These are phyloP conservation scores for Mycalesis mineus DNA, from an alignment of 2,888 invertebrate species.

Conservation along the genomic window DNA sequence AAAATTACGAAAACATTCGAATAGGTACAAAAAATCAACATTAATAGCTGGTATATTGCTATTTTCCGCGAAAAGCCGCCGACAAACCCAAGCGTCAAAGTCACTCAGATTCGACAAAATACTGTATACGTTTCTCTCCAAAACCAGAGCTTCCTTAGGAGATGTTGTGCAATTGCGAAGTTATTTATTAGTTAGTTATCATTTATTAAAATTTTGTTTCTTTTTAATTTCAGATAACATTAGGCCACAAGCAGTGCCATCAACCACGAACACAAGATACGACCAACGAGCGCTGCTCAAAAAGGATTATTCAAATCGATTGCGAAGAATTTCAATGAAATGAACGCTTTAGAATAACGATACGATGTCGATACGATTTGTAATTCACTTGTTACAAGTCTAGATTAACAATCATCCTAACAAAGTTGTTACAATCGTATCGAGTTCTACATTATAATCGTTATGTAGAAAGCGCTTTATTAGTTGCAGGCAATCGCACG, in stretches of 20 bases:
- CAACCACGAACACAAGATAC: constrained; percentile 24
- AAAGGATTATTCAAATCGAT: neutral
- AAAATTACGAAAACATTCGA: no score
- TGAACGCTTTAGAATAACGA: neutral
- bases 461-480: constrained; percentile 1
- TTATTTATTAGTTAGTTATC: no score
- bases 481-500: constrained; percentile 21
- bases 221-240: constrained; percentile 65
- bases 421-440: neutral
- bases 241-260: constrained; percentile 46
- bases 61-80: no score
- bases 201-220: constrained; percentile 17
- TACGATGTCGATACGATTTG: constrained; percentile 2
- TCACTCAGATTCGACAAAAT: no score
- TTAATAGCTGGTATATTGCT: no score
- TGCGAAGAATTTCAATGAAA: neutral
- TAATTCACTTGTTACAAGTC: neutral
- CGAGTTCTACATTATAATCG: constrained; percentile 1
- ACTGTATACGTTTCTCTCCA: no score
- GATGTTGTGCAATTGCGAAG: no score
- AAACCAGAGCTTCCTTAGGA: no score
- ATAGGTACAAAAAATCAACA: no score
- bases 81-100: no score
- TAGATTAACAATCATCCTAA: neutral
- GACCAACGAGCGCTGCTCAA: constrained; percentile 26